Evolutionary conservation across 1,140 invertebrate genomes (phyloP), one percentile per base, ranked within the genome.

Genomic region (Neoseiulus cucumeris): DNA sequence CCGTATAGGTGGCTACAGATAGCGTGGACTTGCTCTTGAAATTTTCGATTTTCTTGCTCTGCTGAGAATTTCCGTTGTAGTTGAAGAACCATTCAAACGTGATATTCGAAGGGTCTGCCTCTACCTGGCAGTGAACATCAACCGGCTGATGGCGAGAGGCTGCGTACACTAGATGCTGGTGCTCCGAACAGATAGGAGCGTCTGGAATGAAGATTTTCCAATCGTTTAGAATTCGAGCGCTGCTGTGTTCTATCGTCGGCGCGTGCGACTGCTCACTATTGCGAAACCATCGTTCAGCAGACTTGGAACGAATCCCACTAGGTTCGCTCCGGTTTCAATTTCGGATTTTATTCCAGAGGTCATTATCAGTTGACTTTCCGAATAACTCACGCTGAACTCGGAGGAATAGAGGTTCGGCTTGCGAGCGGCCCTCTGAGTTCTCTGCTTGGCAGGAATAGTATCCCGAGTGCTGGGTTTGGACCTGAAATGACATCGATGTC

Each of bases 401-500:
- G 0, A 72, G 70, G n/a, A 66, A 69, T 22, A 72, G 69, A 44
- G 70, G 70, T 45, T 72, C 71, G 12, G 70, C 70, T 42, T 68
- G 65, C 22, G 68, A 66, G 9, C 67, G 68, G 7, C 85, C 84
- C 70, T 86, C 83, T 2, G 79, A 76, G 71, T 86, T 86, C 65
- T 77, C 77, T 0, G 84, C 84, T 28, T 80, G 74, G 70, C 85
- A 87, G 17, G 81, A 79, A 71, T 86, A 87, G 28, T 82, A 78
- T 1, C 84, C 83, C 14, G 51, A 59, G 22, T 59, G 51, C 9
- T 59, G 51, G 17, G 51, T 59, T 59, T 59, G 51, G 22, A 59
- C 51, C 51, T 59, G 51, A 1, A 59, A 25, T 17, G 33, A 14
- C 17, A 18, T 59, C 51, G 22, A 1, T 4, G 25, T 39, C 33